Evolutionary conservation across 2,113 vertebrate species (phyloP), one percentile per base, ranked within the genome.

Genomic region (Nettapus auritus): DNA sequence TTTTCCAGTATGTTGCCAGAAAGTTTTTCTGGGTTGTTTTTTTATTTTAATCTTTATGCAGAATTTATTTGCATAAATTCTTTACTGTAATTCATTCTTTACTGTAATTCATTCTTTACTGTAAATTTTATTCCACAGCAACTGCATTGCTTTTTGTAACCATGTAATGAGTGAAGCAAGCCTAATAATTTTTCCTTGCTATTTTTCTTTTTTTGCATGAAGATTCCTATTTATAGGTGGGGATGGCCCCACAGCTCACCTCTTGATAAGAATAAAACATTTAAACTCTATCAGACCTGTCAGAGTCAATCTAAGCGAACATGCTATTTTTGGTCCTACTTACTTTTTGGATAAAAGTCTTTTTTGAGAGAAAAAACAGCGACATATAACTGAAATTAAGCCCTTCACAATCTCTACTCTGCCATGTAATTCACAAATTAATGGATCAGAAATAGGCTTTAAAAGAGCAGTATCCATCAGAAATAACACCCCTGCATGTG

Each of bases 391-490:
- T 76, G 50, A 96, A 90, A 86, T 95, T 40, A 95, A 90, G 31
- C 80, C 70, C 36, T 89, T 87, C 50, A 76, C 69, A 90, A 88
- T 89, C 78, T 34, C 74, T 91, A 5, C 73, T 87, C 81, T 92
- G 53, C 62, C 15, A 2, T 83, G 88, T 93, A 91, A 91, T 94
- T 96, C 55, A 88, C 86, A 96, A 97, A 95, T 86, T 96, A 95
- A 94, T 86, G 90, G 91, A 64, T 95, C 91, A 84, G 73, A 88
- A 87, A 96, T 95, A 94, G 70, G 92, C 66, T 81, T 93, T 92
- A 92, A 78, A 94, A 89, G 80, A 82, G 40, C 46, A 77, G 82
- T 95, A 82, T 85, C 70, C 69, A 38, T 94, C 90, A 90, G 62
- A 90, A 94, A 87, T 89, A 82, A 80, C 82, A 90, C 77, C 53